Conservation (phyloP, 2,797 vertebrate genomes). For the Megaceryle alcyon region DNA sequence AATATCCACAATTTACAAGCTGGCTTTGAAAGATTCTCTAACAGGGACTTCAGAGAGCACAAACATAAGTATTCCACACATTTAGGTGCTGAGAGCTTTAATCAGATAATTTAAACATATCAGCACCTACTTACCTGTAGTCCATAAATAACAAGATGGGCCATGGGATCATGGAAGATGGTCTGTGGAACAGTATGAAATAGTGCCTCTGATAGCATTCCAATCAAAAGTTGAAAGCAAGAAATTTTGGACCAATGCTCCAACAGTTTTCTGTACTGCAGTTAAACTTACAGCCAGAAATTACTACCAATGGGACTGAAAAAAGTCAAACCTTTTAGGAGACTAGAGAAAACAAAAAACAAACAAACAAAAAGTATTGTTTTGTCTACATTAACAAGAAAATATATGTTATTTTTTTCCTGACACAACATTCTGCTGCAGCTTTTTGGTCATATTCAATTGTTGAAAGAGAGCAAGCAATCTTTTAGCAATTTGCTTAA, state of each 20-base stretch:
- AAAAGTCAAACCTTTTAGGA: background rate
- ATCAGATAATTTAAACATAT: background rate
- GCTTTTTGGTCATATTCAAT: background rate
- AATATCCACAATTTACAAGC: background rate
- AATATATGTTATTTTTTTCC: background rate
- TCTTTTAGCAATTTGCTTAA: background rate
- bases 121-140: background rate
- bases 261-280: background rate
- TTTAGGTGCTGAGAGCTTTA: background rate
- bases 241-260: background rate
- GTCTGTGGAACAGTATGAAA: background rate
- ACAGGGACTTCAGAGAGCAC: background rate
- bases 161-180: background rate
- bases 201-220: background rate
- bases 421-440: background rate
- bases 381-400: background rate
- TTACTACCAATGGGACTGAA: background rate
- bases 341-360: background rate
- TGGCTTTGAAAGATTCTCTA: background rate
- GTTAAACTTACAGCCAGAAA: background rate
- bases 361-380: background rate
- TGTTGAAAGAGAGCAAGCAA: fast-evolving
- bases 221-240: background rate
- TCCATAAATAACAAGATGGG: background rate
- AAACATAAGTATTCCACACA: background rate